Conservation (phyloP, 2,888 invertebrate species). For the Xiphydria camelus region DNA sequence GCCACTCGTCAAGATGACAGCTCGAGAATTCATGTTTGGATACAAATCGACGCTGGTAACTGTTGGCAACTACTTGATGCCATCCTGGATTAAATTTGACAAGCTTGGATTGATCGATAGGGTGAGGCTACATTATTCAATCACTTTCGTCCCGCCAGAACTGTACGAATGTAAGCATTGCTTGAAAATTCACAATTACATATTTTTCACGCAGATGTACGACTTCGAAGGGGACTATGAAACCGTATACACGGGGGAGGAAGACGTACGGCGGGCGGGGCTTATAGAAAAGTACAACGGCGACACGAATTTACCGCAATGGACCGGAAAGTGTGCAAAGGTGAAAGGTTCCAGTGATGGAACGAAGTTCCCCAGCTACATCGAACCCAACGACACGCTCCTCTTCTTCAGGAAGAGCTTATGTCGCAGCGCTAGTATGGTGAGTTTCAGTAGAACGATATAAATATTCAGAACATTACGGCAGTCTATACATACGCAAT, state of each 20-base stretch:
- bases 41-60: slow-evolving; percentile 81
- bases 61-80: slow-evolving; percentile 80
- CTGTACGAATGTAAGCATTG: no score
- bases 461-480: neutral
- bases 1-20: slow-evolving; percentile 79
- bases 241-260: slow-evolving; percentile 75
- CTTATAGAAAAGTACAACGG: slow-evolving; percentile 79
- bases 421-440: slow-evolving; percentile 80
- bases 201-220: slow-evolving; percentile 89
- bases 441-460: slow-evolving; percentile 55
- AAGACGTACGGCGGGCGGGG: slow-evolving; percentile 67
- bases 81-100: slow-evolving; percentile 84
- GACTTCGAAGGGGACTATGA: slow-evolving; percentile 79
- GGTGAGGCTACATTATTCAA: no score
- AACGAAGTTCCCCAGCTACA: slow-evolving; percentile 77
- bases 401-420: slow-evolving; percentile 83
- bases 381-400: slow-evolving; percentile 70
- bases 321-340: slow-evolving; percentile 79
- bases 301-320: slow-evolving; percentile 73
- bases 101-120: slow-evolving; percentile 86
- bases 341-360: slow-evolving; percentile 81
- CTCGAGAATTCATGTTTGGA: slow-evolving; percentile 87
- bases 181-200: no score
- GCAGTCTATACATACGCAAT: neutral
- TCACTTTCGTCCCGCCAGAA: no score